Evolutionary conservation across 2,888 invertebrate genomes (phyloP).

Genomic region (Resseliella maxima): DNA sequence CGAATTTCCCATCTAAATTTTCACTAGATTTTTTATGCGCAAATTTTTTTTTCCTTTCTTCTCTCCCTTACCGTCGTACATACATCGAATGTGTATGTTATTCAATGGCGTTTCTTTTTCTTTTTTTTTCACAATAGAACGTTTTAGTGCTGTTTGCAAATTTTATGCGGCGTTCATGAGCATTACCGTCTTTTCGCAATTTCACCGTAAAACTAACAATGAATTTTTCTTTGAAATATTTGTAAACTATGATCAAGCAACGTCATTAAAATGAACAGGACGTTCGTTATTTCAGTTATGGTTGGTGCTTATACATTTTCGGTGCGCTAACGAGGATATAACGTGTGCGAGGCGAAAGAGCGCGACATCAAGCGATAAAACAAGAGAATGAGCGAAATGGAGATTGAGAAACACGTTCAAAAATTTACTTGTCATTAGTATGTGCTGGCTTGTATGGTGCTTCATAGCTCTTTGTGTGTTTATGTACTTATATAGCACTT

Average conservation of each 20-base stretch:
- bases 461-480: neutral
- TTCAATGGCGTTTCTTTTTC: neutral
- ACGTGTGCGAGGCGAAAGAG: neutral
- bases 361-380: neutral
- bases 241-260: slow-evolving; percentile 47
- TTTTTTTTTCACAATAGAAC: neutral
- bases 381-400: no score
- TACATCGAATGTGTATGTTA: no score
- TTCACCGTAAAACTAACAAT: slow-evolving; percentile 21
- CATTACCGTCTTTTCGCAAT: neutral
- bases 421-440: neutral
- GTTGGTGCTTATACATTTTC: neutral
- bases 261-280: slow-evolving; percentile 41
- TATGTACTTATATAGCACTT: slow-evolving; percentile 35
- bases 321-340: neutral
- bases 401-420: slow-evolving; percentile 16
- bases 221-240: slow-evolving; percentile 25
- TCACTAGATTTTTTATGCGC: neutral
- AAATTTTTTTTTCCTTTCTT: no score
- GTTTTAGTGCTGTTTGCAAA: slow-evolving; percentile 20
- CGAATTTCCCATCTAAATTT: neutral
- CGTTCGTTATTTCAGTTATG: slow-evolving; percentile 44
- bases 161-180: slow-evolving; percentile 35
- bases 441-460: neutral
- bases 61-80: no score